Base-by-base conservation (phyloP, 2,888 invertebrate genomes). In the Zonitis immaculata region DNA sequence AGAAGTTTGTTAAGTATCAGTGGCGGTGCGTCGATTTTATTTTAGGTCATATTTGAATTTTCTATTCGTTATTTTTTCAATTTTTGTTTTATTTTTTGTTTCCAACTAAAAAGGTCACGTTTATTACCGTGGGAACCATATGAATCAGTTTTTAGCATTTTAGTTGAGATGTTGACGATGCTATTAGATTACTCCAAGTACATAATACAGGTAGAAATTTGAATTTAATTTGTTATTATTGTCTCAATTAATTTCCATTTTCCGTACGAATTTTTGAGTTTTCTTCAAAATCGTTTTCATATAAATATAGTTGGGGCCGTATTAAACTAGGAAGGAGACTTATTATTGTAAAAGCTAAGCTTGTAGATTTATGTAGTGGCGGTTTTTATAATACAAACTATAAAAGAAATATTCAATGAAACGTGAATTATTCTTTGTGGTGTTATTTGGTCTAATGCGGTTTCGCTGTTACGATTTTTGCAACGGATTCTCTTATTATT, bases 1-100 rank as follows among this genome's bases (percentile, higher is more conserved):
- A 72, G 69, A 68, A 66, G 68, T 71, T 72, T 70, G 69, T 72
- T 71, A 72, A 66, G 60, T 60, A 61, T 58, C 68, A 66, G 67
- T 51, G 67, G 65, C 65, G 69, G 62, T 62, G 45, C 52, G 56
- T 56, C 45, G 45, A 39, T 39, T 45, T 28, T 16, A 35, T 35
- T 35, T 4, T 16, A 16, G 16, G 35, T 35, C 6, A 39, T 32
- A 50, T 43, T 49, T 49, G 42, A 46, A 53, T 44, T 32, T 14
- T 26, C 39, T 30, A 28, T 39, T n/a, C 39, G 20, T 20, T 5
- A 39, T 20, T 39, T 20, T 18, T 39, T n/a, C 1, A 11, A 5
- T 48, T 20, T 12, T 32, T 22, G 3, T 22, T 22, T n/a, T 3
- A 11, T 11, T 48, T 20, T 12, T 32, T 22, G 3, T 22, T 22